A percentile compares a stretch with the other conserved stretches of the same genome.
phyloP scores from a whole-genome alignment of 2,113 vertebrate genomes.

The Datnioides undecimradiatus region DNA sequence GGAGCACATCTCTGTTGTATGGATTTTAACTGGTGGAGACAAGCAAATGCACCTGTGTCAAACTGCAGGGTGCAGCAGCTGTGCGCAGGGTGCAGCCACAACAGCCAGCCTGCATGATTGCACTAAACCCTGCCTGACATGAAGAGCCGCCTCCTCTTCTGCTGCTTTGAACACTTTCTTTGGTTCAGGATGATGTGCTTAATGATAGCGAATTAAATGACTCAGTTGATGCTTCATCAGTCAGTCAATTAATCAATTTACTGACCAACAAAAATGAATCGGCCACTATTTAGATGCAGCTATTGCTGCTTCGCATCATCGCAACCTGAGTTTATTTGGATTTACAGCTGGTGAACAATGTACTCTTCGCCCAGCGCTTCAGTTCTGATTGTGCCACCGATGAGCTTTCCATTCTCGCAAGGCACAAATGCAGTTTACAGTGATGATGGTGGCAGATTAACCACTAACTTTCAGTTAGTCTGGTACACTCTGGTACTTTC shows the following conservation, averaged over 20 bases:
- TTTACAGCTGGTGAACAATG: neutral
- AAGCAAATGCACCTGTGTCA: constrained; percentile 67
- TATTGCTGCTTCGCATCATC: neutral
- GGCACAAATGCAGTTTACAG: neutral
- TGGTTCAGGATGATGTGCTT: neutral
- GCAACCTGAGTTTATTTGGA: neutral
- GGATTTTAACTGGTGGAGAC: constrained; percentile 66
- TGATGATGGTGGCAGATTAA: neutral
- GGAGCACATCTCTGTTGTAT: constrained; percentile 59
- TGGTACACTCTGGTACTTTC: no score
- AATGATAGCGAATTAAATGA: neutral
- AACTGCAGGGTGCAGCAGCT: constrained; percentile 61
- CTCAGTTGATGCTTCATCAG: neutral
- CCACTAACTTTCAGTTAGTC: no score
- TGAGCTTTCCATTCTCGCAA: neutral
- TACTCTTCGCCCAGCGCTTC: neutral
- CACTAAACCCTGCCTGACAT: neutral
- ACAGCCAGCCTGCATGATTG: constrained; percentile 21
- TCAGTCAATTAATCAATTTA: neutral
- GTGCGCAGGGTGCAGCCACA: constrained; percentile 48
- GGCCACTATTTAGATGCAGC: neutral
- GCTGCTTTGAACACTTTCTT: neutral
- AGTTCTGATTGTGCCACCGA: neutral
- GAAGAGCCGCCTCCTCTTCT: neutral
- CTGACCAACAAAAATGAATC: neutral